A percentile compares a stretch with the other conserved stretches of the same genome.
phyloP scores from a whole-genome alignment of 2,113 vertebrate species.

The Pterophyllum scalare region DNA sequence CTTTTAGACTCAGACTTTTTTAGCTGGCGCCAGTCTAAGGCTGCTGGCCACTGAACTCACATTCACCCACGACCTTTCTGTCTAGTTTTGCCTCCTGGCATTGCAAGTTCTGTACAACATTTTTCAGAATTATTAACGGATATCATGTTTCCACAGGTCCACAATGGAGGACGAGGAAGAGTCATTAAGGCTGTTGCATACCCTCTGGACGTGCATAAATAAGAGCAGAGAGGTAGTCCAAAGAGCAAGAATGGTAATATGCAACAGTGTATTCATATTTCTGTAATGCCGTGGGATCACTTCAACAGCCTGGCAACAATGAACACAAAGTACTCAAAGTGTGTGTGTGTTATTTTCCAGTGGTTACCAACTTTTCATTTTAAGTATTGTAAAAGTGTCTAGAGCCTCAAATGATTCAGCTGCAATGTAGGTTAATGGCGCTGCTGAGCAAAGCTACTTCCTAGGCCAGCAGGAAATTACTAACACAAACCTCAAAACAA shows the following conservation, averaged over 20 bases:
- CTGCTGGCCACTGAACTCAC: slow-evolving; percentile 34
- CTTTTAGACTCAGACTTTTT: slow-evolving; percentile 19
- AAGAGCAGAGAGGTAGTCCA: slow-evolving; percentile 2
- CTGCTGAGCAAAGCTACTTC: slow-evolving; percentile 32
- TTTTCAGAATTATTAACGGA: slow-evolving; percentile 49
- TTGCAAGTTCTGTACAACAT: slow-evolving; percentile 26
- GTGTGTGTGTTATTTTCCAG: neutral
- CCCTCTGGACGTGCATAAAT: slow-evolving; percentile 33
- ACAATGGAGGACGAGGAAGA: slow-evolving; percentile 22
- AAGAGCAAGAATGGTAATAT: slow-evolving; percentile 17
- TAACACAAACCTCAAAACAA: slow-evolving; percentile 21
- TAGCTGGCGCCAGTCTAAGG: slow-evolving; percentile 23
- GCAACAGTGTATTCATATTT: neutral
- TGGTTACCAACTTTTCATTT: neutral
- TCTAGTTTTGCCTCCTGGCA: slow-evolving; percentile 37
- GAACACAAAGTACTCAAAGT: neutral
- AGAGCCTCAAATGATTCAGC: neutral
- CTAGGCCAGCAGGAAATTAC: slow-evolving; percentile 57
- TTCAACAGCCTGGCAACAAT: neutral
- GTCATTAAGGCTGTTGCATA: slow-evolving; percentile 28
- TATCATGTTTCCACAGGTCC: slow-evolving; percentile 30
- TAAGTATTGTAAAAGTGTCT: neutral
- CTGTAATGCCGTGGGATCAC: neutral
- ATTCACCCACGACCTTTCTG: slow-evolving; percentile 55
- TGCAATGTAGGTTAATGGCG: slow-evolving; percentile 25